phyloP scores from a whole-genome alignment of 2,113 vertebrate species.

The Oncorhynchus tshawytscha region DNA sequence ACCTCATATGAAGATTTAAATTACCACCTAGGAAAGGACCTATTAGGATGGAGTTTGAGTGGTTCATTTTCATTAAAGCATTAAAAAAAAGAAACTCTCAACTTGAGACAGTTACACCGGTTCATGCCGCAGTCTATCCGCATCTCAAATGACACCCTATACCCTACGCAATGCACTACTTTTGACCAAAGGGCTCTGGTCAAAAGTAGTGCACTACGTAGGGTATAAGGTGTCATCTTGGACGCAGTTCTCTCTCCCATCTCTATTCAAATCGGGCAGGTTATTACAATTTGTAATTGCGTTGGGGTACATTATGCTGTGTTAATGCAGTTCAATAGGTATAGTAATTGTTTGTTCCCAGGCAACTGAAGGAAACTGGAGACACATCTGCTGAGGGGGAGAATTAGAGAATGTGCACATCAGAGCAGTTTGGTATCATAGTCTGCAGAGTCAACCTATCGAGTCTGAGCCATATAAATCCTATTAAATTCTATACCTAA shows the following conservation, averaged over 20 bases:
- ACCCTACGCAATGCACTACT: too few species aligned
- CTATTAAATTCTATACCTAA: too few species aligned
- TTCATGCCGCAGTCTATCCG: constrained; percentile 11
- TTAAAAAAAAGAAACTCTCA: constrained; percentile 28
- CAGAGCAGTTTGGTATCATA: constrained; percentile 19
- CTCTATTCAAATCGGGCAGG: constrained; percentile 44
- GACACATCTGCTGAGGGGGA: constrained; percentile 43
- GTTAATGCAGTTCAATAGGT: constrained; percentile 58
- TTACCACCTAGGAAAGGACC: constrained; percentile 34
- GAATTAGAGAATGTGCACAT: constrained; percentile 25
- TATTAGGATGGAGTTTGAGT: constrained; percentile 24
- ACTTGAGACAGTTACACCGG: constrained; percentile 44
- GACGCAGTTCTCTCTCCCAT: constrained; percentile 29
- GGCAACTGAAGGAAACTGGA: constrained; percentile 43
- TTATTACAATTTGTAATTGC: constrained; percentile 60
- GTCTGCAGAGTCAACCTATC: constrained; percentile 8
- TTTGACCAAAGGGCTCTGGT: too few species aligned
- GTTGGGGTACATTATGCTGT: constrained; percentile 44
- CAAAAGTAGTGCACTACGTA: too few species aligned
- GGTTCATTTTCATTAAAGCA: constrained; percentile 42
- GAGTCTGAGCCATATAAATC: not conserved
- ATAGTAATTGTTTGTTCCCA: constrained; percentile 57
- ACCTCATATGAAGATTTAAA: constrained; percentile 22
- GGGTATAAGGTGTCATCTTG: too few species aligned
- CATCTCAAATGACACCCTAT: too few species aligned